Evolutionary conservation across 2,113 vertebrate genomes (phyloP).

Genomic region (Thymallus thymallus): DNA sequence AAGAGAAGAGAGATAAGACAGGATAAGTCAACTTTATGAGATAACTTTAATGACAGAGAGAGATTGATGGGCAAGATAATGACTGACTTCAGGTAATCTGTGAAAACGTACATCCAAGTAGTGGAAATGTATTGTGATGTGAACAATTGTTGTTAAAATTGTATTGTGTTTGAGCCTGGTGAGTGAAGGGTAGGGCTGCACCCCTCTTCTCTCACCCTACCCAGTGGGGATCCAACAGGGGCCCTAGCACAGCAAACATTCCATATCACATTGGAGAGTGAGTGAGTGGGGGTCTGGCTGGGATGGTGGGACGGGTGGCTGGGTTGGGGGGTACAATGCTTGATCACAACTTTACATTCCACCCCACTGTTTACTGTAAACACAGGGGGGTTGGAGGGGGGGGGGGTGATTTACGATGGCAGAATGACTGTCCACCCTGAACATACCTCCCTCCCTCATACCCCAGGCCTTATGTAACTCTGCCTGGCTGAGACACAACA

Average conservation of each 20-base stretch:
- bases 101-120: not conserved
- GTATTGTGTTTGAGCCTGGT: not conserved
- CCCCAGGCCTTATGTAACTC: conserved; percentile 15
- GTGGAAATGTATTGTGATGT: not conserved
- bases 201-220: conserved; percentile 17
- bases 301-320: not conserved
- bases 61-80: too few relatives aligned
- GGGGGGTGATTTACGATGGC: conserved; percentile 52
- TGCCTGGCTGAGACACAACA: conserved; percentile 2
- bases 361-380: conserved; percentile 65
- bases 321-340: not conserved
- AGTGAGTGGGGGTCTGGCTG: not conserved
- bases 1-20: not conserved
- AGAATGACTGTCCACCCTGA: conserved; percentile 17
- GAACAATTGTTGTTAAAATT: not conserved
- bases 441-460: not conserved
- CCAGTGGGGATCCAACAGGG: conserved; percentile 59
- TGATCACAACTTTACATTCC: conserved; percentile 49
- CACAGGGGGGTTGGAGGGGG: conserved; percentile 23
- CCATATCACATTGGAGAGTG: conserved; percentile 50
- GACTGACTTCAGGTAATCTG: too few relatives aligned
- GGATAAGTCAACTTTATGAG: not conserved
- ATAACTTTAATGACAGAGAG: not conserved
- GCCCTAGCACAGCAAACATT: conserved; percentile 66
- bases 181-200: not conserved